Conservation (phyloP, 1,140 invertebrate species). For the Atta cephalotes region DNA sequence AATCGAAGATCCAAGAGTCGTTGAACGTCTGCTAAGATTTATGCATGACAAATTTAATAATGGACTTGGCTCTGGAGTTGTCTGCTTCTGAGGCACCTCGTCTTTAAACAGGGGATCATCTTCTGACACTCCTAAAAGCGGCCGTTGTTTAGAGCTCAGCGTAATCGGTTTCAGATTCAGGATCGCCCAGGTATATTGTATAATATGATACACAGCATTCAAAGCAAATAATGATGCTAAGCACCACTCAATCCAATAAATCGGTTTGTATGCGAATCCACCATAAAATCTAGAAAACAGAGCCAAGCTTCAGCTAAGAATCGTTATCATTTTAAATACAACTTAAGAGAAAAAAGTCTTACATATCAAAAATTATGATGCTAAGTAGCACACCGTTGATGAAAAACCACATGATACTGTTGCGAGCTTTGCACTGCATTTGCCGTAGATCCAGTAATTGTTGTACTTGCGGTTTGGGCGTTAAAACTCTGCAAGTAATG, state of each 20-base stretch:
- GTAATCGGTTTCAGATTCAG: conserved; percentile 75
- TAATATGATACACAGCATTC: conserved; percentile 80
- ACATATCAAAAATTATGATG: conserved; percentile 81
- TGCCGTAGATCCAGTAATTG: conserved; percentile 79
- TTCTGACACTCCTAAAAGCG: conserved; percentile 78
- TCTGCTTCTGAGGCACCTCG: conserved; percentile 64
- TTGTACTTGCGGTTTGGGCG: conserved; percentile 81
- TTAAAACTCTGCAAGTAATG: conserved; percentile 75
- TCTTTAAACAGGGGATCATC: conserved; percentile 81
- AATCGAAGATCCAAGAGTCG: conserved; percentile 72
- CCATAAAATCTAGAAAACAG: conserved; percentile 76
- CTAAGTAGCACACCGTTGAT: conserved; percentile 78
- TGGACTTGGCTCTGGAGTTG: conserved; percentile 68
- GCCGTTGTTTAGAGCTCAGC: conserved; percentile 76
- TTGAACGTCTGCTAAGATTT: conserved; percentile 77
- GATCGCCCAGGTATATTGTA: conserved; percentile 73
- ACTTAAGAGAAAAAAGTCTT: conserved; percentile 43
- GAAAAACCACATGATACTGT: conserved; percentile 80
- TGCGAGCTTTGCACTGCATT: conserved; percentile 77
- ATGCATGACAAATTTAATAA: conserved; percentile 78
- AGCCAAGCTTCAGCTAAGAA: not conserved
- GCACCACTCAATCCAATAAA: conserved; percentile 81
- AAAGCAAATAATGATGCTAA: conserved; percentile 79
- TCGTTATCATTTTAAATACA: not conserved
- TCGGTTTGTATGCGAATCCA: conserved; percentile 78